Percentiles rank a stretch among this genome's conserved stretches.
Conservation (phyloP, 2,888 invertebrate genomes). For the Pristionchus mayeri region DNA sequence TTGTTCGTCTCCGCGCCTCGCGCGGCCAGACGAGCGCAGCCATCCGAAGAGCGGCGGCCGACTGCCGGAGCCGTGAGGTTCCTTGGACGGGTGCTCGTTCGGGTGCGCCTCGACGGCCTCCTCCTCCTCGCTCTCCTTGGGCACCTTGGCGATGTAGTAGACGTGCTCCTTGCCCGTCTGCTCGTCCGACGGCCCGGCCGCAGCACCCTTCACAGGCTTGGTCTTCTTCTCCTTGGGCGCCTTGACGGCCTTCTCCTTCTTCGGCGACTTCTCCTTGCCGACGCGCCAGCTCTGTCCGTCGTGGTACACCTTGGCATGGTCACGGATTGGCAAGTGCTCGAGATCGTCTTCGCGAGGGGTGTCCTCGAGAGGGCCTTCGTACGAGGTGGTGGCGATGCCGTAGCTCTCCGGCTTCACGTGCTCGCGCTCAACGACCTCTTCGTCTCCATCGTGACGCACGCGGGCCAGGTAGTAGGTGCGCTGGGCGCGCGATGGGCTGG, state of each 20-base stretch:
- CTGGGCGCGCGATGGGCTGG: constrained; percentile 14
- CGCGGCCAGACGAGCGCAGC: constrained; percentile 28
- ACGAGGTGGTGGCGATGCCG: constrained; percentile 22
- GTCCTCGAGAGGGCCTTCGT: constrained; percentile 28
- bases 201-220: constrained; percentile 13
- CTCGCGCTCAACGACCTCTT: constrained; percentile 34
- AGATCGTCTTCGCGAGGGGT: constrained; percentile 46
- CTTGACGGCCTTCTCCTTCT: constrained; percentile 10
- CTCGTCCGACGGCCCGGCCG: background rate
- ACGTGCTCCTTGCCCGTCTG: constrained; percentile 32
- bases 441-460: constrained; percentile 32
- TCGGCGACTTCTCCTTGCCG: constrained; percentile 37
- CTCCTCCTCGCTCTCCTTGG: constrained; percentile 30
- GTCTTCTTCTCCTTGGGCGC: constrained; percentile 36
- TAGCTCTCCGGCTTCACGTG: constrained; percentile 23
- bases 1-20: background rate
- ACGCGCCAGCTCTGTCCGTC: constrained; percentile 37
- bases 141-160: constrained; percentile 39
- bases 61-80: background rate
- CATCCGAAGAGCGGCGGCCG: constrained; percentile 42
- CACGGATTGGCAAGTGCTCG: constrained; percentile 20
- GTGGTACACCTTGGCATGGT: constrained; percentile 33
- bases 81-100: background rate
- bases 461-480: constrained; percentile 27
- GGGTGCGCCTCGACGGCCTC: background rate